Conservation (phyloP, 2,113 vertebrate genomes). For the Vicugna pacos region DNA sequence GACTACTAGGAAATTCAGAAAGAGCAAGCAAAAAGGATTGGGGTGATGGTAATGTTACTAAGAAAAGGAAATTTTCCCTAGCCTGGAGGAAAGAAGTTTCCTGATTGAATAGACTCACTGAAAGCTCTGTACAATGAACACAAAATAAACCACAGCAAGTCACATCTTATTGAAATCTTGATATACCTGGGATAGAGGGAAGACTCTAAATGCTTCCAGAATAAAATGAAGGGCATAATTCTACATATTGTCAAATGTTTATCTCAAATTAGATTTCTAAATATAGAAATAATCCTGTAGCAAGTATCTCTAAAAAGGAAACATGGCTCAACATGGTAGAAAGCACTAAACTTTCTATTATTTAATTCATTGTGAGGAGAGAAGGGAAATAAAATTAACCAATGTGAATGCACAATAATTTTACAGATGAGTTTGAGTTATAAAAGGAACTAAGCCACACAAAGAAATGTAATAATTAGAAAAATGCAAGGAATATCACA, state of each 20-base stretch:
- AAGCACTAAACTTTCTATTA: neutral
- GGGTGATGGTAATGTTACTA: neutral
- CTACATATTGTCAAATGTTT: neutral
- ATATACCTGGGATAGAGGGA: neutral
- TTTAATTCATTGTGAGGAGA: neutral
- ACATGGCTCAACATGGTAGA: neutral
- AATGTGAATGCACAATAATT: neutral
- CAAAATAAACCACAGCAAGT: neutral
- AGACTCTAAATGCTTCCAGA: neutral
- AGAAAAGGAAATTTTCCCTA: neutral
- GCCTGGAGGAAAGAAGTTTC: neutral
- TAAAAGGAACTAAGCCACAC: neutral
- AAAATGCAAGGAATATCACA: neutral
- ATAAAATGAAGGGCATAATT: conserved; percentile 28
- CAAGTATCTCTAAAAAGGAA: neutral
- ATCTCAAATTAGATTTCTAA: conserved; percentile 35
- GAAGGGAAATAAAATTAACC: neutral
- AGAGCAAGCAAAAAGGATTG: neutral
- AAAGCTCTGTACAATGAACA: neutral
- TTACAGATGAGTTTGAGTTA: neutral
- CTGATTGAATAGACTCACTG: neutral
- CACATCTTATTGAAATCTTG: neutral
- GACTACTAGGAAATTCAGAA: neutral
- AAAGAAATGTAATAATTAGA: neutral
- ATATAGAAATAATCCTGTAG: neutral